Evolutionary conservation across 2,113 vertebrate genomes (phyloP).

Genomic region (Stegastes partitus): DNA sequence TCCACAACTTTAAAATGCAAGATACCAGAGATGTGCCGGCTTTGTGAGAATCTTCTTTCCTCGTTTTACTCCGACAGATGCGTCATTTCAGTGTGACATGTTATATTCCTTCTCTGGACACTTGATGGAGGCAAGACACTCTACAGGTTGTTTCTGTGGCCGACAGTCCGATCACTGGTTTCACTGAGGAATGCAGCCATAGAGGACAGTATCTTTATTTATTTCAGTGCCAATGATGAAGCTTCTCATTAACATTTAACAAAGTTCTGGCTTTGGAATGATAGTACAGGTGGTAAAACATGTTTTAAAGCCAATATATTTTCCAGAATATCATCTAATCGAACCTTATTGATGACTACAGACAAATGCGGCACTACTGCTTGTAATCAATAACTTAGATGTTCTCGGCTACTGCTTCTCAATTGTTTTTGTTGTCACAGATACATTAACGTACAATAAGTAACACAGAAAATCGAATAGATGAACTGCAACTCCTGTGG

Average conservation of each 20-base stretch:
- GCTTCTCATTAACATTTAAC: background rate
- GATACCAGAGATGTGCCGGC: background rate
- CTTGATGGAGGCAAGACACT: background rate
- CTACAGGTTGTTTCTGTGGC: background rate
- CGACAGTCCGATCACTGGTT: background rate
- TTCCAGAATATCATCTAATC: background rate
- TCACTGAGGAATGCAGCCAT: background rate
- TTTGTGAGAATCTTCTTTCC: background rate
- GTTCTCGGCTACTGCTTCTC: background rate
- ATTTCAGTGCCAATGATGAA: conserved; percentile 16
- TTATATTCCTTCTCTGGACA: background rate
- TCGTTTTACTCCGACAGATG: background rate
- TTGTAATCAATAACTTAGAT: background rate
- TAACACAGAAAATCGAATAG: background rate
- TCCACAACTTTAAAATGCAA: background rate
- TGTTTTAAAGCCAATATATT: conserved; percentile 15
- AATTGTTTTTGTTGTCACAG: background rate
- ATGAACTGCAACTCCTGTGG: background rate
- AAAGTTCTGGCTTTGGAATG: background rate
- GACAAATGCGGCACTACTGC: background rate
- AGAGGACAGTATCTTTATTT: conserved; percentile 9
- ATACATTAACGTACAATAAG: background rate
- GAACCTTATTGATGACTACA: background rate
- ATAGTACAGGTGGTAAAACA: background rate
- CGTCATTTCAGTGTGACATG: background rate